Percentiles rank a stretch among this genome's conserved stretches.
These are phyloP conservation scores for Stegodyphus mimosarum DNA, from an alignment of 1,140 invertebrate genomes.

Conservation along the genomic window DNA sequence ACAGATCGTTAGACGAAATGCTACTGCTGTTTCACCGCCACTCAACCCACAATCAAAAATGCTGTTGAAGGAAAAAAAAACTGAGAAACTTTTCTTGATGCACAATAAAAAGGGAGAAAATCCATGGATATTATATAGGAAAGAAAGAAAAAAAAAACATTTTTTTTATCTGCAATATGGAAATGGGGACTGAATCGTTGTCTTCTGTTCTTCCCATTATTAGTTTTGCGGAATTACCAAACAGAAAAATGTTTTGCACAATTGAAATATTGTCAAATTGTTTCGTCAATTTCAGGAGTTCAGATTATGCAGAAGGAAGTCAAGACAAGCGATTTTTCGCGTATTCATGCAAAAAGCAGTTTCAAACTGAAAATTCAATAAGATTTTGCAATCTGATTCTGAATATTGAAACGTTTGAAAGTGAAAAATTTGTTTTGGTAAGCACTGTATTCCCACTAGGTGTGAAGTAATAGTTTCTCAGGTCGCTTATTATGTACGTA, in stretches of 20 bases:
- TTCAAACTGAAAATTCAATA: no score
- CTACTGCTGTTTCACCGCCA: conserved; percentile 33
- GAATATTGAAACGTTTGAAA: no score
- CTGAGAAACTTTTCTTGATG: conserved; percentile 29
- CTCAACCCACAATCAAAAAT: conserved; percentile 56
- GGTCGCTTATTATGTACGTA: no score
- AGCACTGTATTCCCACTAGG: no score
- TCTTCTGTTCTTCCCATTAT: conserved; percentile 12
- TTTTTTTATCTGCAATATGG: conserved; percentile 37
- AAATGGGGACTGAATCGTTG: conserved; percentile 31
- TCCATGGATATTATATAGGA: conserved; percentile 19
- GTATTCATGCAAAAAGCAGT: no score
- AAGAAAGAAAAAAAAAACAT: conserved; percentile 1
- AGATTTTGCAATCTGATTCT: no score
- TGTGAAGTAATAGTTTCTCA: no score
- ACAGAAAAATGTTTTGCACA: neutral
- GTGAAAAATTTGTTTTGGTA: no score
- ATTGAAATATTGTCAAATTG: neutral
- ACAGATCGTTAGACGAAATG: conserved; percentile 49
- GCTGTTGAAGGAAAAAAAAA: conserved; percentile 37
- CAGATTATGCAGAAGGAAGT: no score
- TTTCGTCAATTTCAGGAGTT: neutral
- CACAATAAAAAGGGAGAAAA: conserved; percentile 21
- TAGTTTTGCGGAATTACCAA: conserved; percentile 25
- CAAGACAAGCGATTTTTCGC: no score